Evolutionary conservation across 2,113 vertebrate genomes (phyloP).

Genomic region (Murina feae): DNA sequence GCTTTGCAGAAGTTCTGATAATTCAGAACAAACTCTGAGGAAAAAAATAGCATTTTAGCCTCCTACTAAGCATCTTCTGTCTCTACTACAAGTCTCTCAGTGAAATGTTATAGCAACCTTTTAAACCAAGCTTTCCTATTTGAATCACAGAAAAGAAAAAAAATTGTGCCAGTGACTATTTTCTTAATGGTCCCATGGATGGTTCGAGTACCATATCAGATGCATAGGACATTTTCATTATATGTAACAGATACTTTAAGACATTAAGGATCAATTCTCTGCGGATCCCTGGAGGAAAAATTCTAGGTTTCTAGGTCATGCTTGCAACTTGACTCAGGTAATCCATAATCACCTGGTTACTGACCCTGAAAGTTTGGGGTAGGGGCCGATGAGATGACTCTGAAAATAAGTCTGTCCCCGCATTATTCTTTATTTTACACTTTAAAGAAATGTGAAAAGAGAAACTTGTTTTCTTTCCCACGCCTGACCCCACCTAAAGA

Average conservation of each 20-base stretch:
- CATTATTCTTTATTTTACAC: background rate
- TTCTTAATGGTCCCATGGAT: background rate
- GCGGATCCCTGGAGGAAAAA: background rate
- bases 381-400: background rate
- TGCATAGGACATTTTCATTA: background rate
- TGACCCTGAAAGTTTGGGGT: background rate
- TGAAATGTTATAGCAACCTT: background rate
- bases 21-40: background rate
- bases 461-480: background rate
- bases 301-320: background rate
- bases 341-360: background rate
- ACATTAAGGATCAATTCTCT: background rate
- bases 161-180: background rate
- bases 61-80: background rate
- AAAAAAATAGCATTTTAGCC: background rate
- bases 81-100: background rate
- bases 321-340: background rate
- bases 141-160: background rate
- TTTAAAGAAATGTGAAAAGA: background rate
- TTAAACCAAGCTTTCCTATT: background rate
- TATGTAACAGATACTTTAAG: background rate
- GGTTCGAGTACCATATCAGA: background rate
- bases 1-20: background rate
- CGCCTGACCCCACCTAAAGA: too few species aligned
- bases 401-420: background rate